Conservation (phyloP, 2,797 vertebrate genomes). For the Cirrhinus molitorella region DNA sequence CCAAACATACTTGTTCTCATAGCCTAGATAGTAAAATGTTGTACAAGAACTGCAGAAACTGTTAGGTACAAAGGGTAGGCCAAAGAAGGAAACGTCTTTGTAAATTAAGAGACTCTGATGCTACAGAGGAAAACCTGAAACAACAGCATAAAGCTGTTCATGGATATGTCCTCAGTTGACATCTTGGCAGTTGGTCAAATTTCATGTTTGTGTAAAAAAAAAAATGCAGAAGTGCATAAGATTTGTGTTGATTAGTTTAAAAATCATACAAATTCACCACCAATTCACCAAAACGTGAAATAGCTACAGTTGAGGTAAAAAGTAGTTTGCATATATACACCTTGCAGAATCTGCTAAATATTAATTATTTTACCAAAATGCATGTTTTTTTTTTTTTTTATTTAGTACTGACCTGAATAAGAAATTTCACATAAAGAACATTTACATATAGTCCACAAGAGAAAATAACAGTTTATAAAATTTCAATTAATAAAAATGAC, state of each 20-base stretch:
- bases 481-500: too few species aligned
- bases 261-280: background rate
- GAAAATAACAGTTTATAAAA: too few species aligned
- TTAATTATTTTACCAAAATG: too few species aligned
- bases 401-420: too few species aligned
- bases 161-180: slow-evolving; percentile 26
- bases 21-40: background rate
- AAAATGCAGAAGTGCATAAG: slow-evolving; percentile 22
- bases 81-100: slow-evolving; percentile 21
- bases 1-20: background rate
- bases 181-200: slow-evolving; percentile 33
- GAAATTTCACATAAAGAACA: too few species aligned
- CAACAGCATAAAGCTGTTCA: slow-evolving; percentile 32
- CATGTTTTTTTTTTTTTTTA: too few species aligned
- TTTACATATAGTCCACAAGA: too few species aligned
- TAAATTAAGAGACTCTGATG: background rate
- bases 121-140: slow-evolving; percentile 21
- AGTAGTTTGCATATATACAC: too few species aligned
- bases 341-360: too few species aligned
- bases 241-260: background rate
- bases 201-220: slow-evolving; percentile 42
- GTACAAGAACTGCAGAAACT: background rate
- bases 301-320: too few species aligned
- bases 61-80: background rate
- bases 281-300: background rate